Evolutionary conservation across 2,113 vertebrate species (phyloP), one percentile per base, ranked within the genome.

Genomic region (Leiothrix lutea): DNA sequence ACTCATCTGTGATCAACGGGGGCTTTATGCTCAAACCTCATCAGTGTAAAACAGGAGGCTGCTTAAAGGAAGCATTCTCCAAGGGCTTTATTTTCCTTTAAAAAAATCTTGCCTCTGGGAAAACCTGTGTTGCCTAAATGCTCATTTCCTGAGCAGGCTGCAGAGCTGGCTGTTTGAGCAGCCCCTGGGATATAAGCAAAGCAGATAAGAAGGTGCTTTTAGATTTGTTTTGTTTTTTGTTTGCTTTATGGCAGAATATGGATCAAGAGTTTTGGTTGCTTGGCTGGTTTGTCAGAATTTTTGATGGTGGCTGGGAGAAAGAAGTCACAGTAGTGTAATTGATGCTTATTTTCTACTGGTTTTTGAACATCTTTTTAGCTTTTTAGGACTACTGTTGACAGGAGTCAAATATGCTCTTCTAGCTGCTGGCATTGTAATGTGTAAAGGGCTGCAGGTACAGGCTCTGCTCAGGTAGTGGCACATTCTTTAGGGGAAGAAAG

Each of bases 31-130:
- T 92, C 0, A 0, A 79, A 69, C 80, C 77, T 35, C 28, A 8
- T 53, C 77, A 42, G 23, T 69, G 57, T 81, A 31, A 94, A 95
- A 69, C 28, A 79, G 56, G 12, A 88, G 64, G 51, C 71, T 88
- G 86, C 86, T 91, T 89, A 81, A 84, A 94, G 48, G 48, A 81
- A 94, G 25, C 4, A 0, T 87, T 91, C 77, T 95, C 80, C 26
- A 57, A 79, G 86, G 77, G 65, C 38, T 94, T 80, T 93, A 40
- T 79, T 89, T 96, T 92, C 70, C 70, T 87, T 95, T 42, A 50
- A 95, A 95, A 77, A 88, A 84, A 64, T 61, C 70, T 92, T 6
- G 36, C 89, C 84, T 93, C 77, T 95, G 94, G 89, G 89, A 95
- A 90, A 94, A 92, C 70, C 88, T 69, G 45, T 89, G 74, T 86